Base-by-base conservation (phyloP, 1,140 invertebrate genomes). In the Adelges cooleyi region DNA sequence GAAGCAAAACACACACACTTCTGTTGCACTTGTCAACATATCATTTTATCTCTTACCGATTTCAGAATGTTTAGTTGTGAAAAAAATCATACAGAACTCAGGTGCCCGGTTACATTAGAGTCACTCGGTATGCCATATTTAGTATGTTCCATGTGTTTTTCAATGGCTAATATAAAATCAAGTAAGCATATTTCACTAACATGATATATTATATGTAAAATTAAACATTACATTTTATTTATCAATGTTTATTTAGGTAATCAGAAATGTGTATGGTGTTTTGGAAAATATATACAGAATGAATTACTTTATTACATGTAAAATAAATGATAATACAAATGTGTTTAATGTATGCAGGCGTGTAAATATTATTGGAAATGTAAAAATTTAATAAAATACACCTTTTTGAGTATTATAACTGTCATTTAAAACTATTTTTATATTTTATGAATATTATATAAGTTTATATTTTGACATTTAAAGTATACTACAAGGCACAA, bases 181-280 rank as follows among this genome's bases (percentile, higher is more conserved):
- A 46, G 56, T 62, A 33, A 62, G 27, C 20, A 11, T 48, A 5
- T 48, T 48, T 48, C 29, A 33, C 11, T 33, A n/a, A n/a, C n/a
- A n/a, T 33, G 5, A 33, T 33, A 11, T 33, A 33, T 5, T 33
- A 11, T 33, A 33, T 33, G 29, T 33, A 33, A n/a, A n/a, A n/a
- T 6, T 33, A 33, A 5, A 33, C 5, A 33, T 33, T 33, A 33
- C 11, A 33, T 33, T 33, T 33, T 33, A 33, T 33, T 33, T 33
- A 33, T 11, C 11, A 6, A 33, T 33, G 11, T 11, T 33, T 33
- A 6, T 33, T 33, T 33, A 33, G 56, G 27, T 46, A 62, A 62
- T 62, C 23, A 62, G 46, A 48, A 22, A 13, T 62, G 56, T 33
- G 56, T 62, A 46, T 62, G 56, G 56, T 62, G 56, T 62, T 62